phyloP scores from a whole-genome alignment of 2,113 vertebrate species.

The Xiphias gladius region DNA sequence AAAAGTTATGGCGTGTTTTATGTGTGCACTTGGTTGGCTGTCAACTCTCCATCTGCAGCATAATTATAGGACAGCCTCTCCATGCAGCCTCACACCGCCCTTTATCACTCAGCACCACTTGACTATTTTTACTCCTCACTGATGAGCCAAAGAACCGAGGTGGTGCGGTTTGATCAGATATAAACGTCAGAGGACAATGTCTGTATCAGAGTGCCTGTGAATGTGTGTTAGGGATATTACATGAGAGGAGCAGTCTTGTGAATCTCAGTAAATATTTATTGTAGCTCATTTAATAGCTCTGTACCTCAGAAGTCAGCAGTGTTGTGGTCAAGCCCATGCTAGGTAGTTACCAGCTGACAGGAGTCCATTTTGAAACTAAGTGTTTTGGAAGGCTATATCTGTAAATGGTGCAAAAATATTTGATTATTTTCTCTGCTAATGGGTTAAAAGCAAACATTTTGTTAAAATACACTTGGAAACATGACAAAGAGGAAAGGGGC shows the following conservation, averaged over 20 bases:
- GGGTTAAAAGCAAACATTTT: not conserved
- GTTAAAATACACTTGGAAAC: not conserved
- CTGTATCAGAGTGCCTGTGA: not conserved
- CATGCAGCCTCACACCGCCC: slow-evolving; percentile 52
- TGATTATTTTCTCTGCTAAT: not conserved
- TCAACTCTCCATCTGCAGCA: slow-evolving; percentile 56
- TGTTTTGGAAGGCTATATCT: not conserved
- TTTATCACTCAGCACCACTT: slow-evolving; percentile 62
- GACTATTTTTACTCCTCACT: slow-evolving; percentile 68
- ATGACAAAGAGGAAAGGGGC: not conserved
- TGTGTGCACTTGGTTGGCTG: slow-evolving; percentile 66
- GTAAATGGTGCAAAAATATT: too few relatives aligned
- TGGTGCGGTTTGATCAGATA: slow-evolving; percentile 31
- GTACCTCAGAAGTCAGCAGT: slow-evolving; percentile 2
- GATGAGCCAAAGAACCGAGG: slow-evolving; percentile 36
- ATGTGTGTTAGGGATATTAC: not conserved
- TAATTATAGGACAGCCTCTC: slow-evolving; percentile 60
- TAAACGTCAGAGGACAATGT: slow-evolving; percentile 9
- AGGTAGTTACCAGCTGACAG: not conserved
- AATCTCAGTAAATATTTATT: slow-evolving; percentile 42
- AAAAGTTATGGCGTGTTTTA: slow-evolving; percentile 40
- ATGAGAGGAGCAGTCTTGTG: not conserved
- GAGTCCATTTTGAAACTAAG: not conserved
- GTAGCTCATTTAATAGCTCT: slow-evolving; percentile 10
- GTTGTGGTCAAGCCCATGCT: not conserved